phyloP scores from a whole-genome alignment of 2,888 invertebrate genomes.

The Ophraella communa region DNA sequence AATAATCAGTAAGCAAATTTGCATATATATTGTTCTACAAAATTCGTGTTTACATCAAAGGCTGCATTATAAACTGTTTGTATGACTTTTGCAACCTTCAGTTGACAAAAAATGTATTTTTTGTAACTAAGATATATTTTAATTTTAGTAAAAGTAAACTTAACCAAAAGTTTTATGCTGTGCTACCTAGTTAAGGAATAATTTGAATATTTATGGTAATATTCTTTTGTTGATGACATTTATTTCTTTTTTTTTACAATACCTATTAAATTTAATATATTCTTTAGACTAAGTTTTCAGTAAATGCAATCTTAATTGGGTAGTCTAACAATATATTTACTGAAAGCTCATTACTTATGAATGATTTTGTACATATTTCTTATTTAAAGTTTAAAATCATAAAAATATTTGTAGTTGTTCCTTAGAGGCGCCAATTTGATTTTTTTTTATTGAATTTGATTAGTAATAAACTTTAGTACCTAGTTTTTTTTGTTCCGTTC shows the following conservation, averaged over 20 bases:
- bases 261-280: too few relatives aligned
- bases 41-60: conserved; percentile 2
- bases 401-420: too few relatives aligned
- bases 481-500: too few relatives aligned
- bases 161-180: not conserved
- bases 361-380: too few relatives aligned
- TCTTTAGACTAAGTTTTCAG: not conserved
- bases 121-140: not conserved
- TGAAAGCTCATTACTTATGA: too few relatives aligned
- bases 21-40: conserved; percentile 4
- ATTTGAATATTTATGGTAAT: not conserved
- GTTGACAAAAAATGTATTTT: not conserved
- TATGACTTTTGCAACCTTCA: conserved; percentile 4
- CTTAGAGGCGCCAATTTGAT: too few relatives aligned
- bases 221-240: not conserved
- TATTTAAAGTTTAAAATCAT: too few relatives aligned
- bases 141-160: not conserved
- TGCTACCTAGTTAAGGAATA: not conserved
- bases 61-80: not conserved
- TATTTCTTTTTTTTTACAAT: too few relatives aligned
- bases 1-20: conserved; percentile 1
- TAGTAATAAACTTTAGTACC: too few relatives aligned
- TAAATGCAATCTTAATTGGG: not conserved
- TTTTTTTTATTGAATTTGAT: too few relatives aligned
- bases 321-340: too few relatives aligned